Evolutionary conservation across 2,113 vertebrate genomes (phyloP).

Genomic region (Hyperopisus bebe): DNA sequence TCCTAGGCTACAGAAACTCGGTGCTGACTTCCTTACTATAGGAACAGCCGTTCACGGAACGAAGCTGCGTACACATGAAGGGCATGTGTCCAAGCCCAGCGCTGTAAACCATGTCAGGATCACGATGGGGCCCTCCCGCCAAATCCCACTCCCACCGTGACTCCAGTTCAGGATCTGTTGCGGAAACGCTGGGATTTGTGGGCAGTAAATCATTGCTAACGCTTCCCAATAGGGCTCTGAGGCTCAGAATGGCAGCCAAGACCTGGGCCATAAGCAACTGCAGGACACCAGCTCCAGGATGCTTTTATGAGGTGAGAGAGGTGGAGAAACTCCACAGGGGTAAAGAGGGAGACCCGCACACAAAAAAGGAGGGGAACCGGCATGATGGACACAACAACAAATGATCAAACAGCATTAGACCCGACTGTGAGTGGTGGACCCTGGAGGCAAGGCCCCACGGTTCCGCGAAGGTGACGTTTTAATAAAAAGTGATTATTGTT

Average conservation of each 20-base stretch:
- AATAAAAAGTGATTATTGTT: not conserved
- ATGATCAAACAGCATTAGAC: not conserved
- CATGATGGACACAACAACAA: not conserved
- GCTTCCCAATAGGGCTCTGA: not conserved
- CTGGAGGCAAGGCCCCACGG: not conserved
- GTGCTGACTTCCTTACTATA: not conserved
- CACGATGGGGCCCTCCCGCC: not conserved
- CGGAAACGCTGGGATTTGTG: not conserved
- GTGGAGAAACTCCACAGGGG: not conserved
- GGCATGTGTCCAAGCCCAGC: not conserved
- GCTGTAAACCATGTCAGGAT: not conserved
- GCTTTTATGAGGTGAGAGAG: not conserved
- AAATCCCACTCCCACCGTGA: slow-evolving; percentile 20
- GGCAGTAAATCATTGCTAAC: not conserved
- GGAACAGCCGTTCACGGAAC: not conserved
- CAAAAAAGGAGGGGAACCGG: not conserved
- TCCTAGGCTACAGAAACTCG: not conserved
- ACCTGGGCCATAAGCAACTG: not conserved
- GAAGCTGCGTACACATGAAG: not conserved
- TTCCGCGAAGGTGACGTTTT: not conserved
- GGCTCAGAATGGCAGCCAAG: not conserved
- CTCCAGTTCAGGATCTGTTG: slow-evolving; percentile 18
- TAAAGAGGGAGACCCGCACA: not conserved
- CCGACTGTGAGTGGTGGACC: not conserved
- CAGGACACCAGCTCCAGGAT: not conserved